These are phyloP conservation scores for Phylloscopus trochilus DNA, from an alignment of 2,113 vertebrate genomes.

Conservation along the genomic window DNA sequence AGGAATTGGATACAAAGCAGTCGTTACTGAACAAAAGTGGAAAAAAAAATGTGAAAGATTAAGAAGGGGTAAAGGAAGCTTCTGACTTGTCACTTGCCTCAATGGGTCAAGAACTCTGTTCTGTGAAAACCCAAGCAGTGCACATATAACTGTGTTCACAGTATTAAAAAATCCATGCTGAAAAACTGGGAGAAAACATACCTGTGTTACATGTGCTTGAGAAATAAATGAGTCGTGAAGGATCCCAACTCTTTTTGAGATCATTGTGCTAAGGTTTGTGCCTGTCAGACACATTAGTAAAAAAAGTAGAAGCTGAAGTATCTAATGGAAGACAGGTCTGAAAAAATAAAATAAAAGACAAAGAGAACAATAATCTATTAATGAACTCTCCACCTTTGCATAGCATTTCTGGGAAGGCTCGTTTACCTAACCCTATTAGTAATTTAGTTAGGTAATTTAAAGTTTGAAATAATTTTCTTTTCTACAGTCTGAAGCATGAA, in stretches of 20 bases:
- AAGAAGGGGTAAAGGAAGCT: not conserved
- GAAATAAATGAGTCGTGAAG: not conserved
- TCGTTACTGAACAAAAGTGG: not conserved
- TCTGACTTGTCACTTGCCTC: not conserved
- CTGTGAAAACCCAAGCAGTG: not conserved
- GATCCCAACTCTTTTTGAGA: not conserved
- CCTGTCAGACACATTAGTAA: not conserved
- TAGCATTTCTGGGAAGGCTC: not conserved
- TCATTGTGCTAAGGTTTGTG: not conserved
- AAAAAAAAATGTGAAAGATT: not conserved
- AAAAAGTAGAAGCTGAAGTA: not conserved
- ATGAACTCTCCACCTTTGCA: not conserved
- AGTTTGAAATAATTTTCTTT: not conserved
- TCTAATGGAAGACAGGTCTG: not conserved
- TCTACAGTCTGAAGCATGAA: not conserved
- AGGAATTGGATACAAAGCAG: not conserved
- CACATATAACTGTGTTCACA: not conserved
- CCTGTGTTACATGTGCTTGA: not conserved
- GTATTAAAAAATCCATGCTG: not conserved
- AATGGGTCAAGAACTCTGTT: accelerated
- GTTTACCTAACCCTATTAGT: not conserved
- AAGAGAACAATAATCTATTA: not conserved
- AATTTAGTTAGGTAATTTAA: not conserved
- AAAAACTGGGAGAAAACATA: not conserved
- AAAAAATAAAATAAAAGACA: not conserved